Evolutionary conservation across 2,888 invertebrate species (phyloP), one percentile per base, ranked within the genome.

Genomic region (Caenorhabditis uteleia): DNA sequence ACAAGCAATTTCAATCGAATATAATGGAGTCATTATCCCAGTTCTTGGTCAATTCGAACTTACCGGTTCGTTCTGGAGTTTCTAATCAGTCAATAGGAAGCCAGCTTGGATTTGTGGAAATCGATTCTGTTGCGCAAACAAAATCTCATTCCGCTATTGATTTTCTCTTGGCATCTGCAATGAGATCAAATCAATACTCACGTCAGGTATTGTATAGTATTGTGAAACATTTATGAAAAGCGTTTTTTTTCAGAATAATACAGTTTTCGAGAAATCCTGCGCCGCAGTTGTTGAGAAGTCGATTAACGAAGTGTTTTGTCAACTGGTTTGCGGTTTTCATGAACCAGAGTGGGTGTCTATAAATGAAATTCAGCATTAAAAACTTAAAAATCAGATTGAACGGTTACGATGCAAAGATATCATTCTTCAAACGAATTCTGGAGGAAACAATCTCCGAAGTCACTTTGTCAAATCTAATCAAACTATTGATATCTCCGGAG

Each of bases 361-460:
- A 34, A n/a, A 34, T 5, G n/a, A 34, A 12, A 5, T 38, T 38
- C 38, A 38, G 14, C 3, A 5, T 8, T 38, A 21, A 21, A 8
- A 3, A 42, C 5, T 7, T 26, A 10, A 29, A 29, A 29, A 10
- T 34, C 16, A 46, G 46, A 8, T 14, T 46, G 8, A 8, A 7
- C 10, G 47, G 21, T 4, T 7, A 25, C 10, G 36, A 47, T 25
- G 47, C 47, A 2, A 3, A 26, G 10, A 10, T 38, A 5, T 34
- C 47, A 8, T 27, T 47, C 10, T 20, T 27, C 12, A 12, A 25
- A 18, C 46, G 40, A 2, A 43, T 62, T 14, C 56, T 46, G 21
- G 44, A 62, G 18, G 56, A 62, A 18, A 29, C 29, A 3, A 45
- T 62, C 8, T 16, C 56, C 14, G 56, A 56, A 20, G 7, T 18